Evolutionary conservation across 2,113 vertebrate genomes (phyloP).

Genomic region (Dermatemys mawii): DNA sequence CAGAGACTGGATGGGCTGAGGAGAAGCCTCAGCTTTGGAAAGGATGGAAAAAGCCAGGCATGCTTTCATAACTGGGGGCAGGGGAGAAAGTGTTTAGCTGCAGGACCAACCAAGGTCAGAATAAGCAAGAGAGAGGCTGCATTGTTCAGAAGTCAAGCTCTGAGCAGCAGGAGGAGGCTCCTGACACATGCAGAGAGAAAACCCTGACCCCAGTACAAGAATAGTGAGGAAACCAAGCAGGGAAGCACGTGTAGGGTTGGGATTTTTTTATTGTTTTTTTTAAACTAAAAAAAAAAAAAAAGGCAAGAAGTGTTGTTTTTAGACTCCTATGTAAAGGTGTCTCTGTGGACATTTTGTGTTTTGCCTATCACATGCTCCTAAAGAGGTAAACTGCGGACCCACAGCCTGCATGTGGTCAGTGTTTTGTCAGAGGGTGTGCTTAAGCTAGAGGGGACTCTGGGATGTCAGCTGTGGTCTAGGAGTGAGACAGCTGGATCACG

Average conservation of each 20-base stretch:
- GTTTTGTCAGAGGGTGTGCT: not conserved
- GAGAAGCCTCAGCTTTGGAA: not conserved
- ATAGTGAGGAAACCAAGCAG: not conserved
- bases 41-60: not conserved
- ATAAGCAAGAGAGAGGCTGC: not conserved
- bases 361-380: not conserved
- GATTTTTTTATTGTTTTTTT: not conserved
- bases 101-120: not conserved
- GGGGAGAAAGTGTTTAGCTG: not conserved
- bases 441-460: not conserved
- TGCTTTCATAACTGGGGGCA: not conserved
- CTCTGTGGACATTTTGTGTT: not conserved
- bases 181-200: not conserved
- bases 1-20: not conserved
- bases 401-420: not conserved
- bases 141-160: not conserved
- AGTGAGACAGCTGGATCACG: not conserved
- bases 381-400: not conserved
- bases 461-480: not conserved
- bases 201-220: not conserved
- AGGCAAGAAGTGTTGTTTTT: not conserved
- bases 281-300: too few relatives aligned
- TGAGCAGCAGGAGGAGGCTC: not conserved
- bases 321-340: not conserved
- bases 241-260: not conserved